Percentiles rank a stretch among this genome's conserved stretches.
These are phyloP conservation scores for Barnardius zonarius DNA, from an alignment of 2,113 vertebrate species.

Conservation along the genomic window DNA sequence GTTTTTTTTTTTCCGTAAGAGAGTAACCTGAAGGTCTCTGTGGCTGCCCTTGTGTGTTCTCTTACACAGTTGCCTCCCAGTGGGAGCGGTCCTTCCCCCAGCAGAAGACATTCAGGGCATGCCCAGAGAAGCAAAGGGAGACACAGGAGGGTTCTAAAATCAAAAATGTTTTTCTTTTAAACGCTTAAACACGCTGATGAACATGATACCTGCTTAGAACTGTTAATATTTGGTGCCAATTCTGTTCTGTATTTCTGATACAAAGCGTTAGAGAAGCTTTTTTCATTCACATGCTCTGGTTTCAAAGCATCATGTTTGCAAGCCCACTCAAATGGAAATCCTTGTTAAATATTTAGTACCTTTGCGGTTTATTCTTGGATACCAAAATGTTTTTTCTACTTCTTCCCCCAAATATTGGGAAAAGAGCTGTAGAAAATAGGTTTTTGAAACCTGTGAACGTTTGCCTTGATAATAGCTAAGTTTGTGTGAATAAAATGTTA, in stretches of 20 bases:
- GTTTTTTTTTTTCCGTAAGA: too few species aligned
- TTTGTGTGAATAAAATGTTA: not conserved
- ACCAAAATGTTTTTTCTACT: not conserved
- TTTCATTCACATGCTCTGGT: not conserved
- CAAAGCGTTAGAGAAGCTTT: not conserved
- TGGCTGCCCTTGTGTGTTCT: fast-evolving
- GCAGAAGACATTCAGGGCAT: not conserved
- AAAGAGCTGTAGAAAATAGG: not conserved
- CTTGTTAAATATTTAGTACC: constrained; percentile 42
- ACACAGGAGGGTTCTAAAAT: not conserved
- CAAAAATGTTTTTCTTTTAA: not conserved
- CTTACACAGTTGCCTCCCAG: not conserved
- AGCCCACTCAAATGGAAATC: not conserved
- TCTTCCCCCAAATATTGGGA: not conserved
- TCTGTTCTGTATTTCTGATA: not conserved
- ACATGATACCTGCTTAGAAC: not conserved
- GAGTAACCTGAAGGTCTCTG: not conserved
- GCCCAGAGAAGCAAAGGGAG: not conserved
- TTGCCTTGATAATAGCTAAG: not conserved
- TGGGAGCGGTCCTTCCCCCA: not conserved
- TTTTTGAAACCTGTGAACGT: not conserved
- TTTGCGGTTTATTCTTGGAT: not conserved
- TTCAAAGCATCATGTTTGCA: constrained; percentile 13
- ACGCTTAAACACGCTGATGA: not conserved
- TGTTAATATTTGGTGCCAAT: not conserved